Conservation (phyloP, 2,797 vertebrate genomes). For the Macropodus opercularis region DNA sequence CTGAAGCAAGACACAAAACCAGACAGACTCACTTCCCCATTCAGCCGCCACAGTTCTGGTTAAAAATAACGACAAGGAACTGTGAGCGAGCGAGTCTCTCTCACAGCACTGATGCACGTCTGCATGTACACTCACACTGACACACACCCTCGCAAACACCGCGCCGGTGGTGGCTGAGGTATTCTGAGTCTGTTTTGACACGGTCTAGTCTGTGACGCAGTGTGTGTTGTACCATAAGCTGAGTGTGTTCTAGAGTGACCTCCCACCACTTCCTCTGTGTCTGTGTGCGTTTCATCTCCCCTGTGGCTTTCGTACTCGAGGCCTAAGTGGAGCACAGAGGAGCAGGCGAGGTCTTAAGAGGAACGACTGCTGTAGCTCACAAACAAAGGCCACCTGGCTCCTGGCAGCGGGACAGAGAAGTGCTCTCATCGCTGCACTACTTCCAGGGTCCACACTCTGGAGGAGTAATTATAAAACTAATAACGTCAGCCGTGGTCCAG, state of each 20-base stretch:
- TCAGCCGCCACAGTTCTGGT: conserved; percentile 63
- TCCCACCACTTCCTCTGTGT: conserved; percentile 81
- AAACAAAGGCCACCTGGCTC: conserved; percentile 76
- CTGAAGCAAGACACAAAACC: conserved; percentile 57
- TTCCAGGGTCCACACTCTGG: conserved; percentile 54
- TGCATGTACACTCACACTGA: conserved; percentile 36
- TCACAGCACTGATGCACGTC: conserved; percentile 57
- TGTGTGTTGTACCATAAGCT: conserved; percentile 75
- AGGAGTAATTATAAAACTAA: conserved; percentile 69
- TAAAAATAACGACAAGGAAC: conserved; percentile 77
- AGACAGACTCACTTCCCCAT: conserved; percentile 71
- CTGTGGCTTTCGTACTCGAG: conserved; percentile 72
- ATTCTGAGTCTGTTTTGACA: conserved; percentile 72
- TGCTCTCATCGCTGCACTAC: conserved; percentile 48
- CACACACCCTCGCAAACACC: conserved; percentile 35
- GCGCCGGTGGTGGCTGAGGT: conserved; percentile 63
- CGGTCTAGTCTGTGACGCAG: conserved; percentile 76
- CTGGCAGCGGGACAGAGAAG: conserved; percentile 55
- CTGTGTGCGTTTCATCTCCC: conserved; percentile 70
- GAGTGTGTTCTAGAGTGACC: conserved; percentile 76
- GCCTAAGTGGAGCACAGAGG: conserved; percentile 78
- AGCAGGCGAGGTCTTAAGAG: conserved; percentile 72
- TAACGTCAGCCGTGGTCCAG: conserved; percentile 60
- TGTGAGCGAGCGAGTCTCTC: conserved; percentile 63
- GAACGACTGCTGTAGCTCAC: conserved; percentile 64